Base-by-base conservation (phyloP, 2,797 vertebrate species). In the Pangasius krempfi region DNA sequence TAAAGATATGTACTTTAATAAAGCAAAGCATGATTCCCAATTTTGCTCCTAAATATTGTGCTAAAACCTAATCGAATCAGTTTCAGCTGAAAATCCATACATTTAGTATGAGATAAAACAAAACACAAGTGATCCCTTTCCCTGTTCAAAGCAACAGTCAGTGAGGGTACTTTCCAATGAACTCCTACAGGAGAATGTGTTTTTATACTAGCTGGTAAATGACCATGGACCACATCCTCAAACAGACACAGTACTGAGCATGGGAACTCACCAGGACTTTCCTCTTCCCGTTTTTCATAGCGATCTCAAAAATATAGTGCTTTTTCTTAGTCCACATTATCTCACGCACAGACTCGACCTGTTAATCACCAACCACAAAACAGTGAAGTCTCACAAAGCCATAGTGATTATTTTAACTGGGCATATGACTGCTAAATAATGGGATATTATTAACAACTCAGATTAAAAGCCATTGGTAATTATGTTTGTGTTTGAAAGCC, bases 291-390 rank as follows among this genome's bases (percentile, higher is more conserved):
- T 94, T 96, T 89, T 93, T 96, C 96, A 97, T 95, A 87, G 88
- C 90, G 30, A 97, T 95, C 91, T 97, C 96, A 92, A 97, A 97
- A 56, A 94, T 81, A 20, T 95, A 96, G 72, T 92, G 94, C 44
- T 94, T 96, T 66, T 88, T 88, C 10, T 91, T 92, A 0, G 81
- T 72, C 72, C 76, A 88, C 30, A 89, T 91, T 50, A 96, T 88
- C 88, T 96, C 94, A 60, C 94, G 92, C 73, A 97, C 96, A 0
- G 96, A 95, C 92, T 97, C 96, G 30, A 97, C 93, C 97, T 97
- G 92, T 30, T 30, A 30, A 50, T 66, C 81, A 84, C 16, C 62
- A 20, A 75, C 6, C 79, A 47, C 75, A 73, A 3, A 8, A 85
- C 12, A 70, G 12, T 2, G 3, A 76, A 40, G 18, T n/a, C 10